Evolutionary conservation across 2,797 vertebrate genomes (phyloP).

Genomic region (Sebastes aleutianus): DNA sequence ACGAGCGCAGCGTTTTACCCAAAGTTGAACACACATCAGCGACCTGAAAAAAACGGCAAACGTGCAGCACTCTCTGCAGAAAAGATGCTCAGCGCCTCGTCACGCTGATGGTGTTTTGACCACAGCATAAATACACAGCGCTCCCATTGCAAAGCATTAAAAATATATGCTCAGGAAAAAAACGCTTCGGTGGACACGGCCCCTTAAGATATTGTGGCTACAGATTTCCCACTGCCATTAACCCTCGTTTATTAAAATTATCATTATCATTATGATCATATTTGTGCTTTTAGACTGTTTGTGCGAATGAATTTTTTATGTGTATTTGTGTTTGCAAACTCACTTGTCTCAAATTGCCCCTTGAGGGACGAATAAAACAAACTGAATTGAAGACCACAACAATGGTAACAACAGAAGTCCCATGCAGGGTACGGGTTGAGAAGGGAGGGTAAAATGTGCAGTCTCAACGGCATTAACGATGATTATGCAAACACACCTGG

Average conservation of each 20-base stretch:
- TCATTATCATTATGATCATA: neutral
- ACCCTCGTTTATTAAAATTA: neutral
- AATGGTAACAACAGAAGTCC: slow-evolving; percentile 48
- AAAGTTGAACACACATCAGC: too few relatives aligned
- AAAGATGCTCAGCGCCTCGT: too few relatives aligned
- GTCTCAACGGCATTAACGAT: slow-evolving; percentile 9
- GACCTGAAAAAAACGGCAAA: too few relatives aligned
- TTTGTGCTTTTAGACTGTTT: neutral
- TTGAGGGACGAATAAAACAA: neutral
- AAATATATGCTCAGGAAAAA: too few relatives aligned
- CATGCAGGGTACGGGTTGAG: neutral
- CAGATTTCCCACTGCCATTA: neutral
- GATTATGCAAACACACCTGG: slow-evolving; percentile 88
- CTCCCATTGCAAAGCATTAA: too few relatives aligned
- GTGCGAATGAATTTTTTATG: neutral
- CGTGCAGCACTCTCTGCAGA: too few relatives aligned
- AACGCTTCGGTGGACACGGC: too few relatives aligned
- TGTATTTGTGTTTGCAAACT: neutral
- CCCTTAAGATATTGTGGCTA: neutral
- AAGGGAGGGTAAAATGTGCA: neutral
- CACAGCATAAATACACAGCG: too few relatives aligned
- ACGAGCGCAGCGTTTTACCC: too few relatives aligned
- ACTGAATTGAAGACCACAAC: slow-evolving; percentile 3
- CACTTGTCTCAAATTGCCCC: neutral
- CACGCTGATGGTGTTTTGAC: too few relatives aligned